These are phyloP conservation scores for Mystacornis crossleyi DNA, from an alignment of 2,113 vertebrate genomes.

Conservation along the genomic window DNA sequence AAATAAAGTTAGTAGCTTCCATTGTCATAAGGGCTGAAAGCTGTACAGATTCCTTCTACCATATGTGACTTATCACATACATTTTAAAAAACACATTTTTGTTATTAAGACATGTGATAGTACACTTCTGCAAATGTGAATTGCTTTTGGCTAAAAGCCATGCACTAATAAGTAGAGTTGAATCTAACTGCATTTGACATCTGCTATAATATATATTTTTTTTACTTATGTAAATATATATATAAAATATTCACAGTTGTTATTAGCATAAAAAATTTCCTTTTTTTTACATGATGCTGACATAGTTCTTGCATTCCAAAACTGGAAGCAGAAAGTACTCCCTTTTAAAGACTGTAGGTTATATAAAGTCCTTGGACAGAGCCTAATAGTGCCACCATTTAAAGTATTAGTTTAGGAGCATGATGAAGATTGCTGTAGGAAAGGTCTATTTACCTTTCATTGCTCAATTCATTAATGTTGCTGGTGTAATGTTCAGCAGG, in stretches of 20 bases:
- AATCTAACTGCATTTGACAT: conserved; percentile 77
- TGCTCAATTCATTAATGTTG: not conserved
- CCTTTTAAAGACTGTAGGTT: not conserved
- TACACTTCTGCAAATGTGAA: conserved; percentile 74
- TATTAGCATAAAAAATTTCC: conserved; percentile 36
- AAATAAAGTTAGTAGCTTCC: conserved; percentile 58
- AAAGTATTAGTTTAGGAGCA: not conserved
- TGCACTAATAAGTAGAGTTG: conserved; percentile 75
- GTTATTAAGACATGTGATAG: conserved; percentile 79
- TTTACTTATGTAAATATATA: conserved; percentile 2
- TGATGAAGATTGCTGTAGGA: not conserved
- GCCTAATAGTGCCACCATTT: not conserved
- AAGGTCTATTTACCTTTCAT: not conserved
- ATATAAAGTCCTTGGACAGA: not conserved
- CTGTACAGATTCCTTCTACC: conserved; percentile 71
- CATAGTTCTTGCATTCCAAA: conserved; percentile 13
- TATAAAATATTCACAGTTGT: conserved; percentile 10
- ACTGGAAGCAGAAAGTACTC: conserved; percentile 3
- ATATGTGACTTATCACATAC: conserved; percentile 79
- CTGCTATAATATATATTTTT: conserved; percentile 33
- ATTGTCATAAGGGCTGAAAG: conserved; percentile 70
- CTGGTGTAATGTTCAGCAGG: not conserved
- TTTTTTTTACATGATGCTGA: conserved; percentile 34
- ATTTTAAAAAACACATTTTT: conserved; percentile 76
- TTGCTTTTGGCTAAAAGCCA: conserved; percentile 80